Percentiles rank a stretch among this genome's conserved stretches.
phyloP scores from a whole-genome alignment of 2,797 vertebrate species.

The Hirundo rustica region DNA sequence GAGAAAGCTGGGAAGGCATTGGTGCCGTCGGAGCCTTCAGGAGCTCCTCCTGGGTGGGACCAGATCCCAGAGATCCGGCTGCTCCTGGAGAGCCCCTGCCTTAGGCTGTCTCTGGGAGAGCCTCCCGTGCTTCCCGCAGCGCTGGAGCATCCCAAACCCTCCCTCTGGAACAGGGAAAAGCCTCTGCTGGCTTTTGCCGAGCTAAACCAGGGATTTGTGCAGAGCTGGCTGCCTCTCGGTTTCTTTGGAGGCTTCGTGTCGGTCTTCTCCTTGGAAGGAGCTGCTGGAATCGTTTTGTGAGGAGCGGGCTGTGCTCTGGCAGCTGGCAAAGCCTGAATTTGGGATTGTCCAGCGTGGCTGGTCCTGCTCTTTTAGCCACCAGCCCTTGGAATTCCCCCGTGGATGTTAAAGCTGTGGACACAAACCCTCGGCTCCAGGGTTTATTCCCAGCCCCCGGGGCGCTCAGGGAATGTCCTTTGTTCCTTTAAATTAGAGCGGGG shows the following conservation, averaged over 20 bases:
- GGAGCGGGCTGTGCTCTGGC: neutral
- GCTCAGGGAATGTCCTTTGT: neutral
- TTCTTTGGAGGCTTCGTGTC: neutral
- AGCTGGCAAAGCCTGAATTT: rapidly evolving
- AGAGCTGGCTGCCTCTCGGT: neutral
- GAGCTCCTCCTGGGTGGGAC: neutral
- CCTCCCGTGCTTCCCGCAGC: neutral
- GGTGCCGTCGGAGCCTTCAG: neutral
- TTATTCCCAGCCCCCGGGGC: neutral
- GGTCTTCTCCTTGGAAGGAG: neutral
- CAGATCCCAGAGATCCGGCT: neutral
- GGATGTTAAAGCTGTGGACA: neutral
- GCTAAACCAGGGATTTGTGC: neutral
- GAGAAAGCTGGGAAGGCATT: neutral
- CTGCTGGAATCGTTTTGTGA: neutral
- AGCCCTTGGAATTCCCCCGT: neutral
- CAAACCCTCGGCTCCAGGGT: neutral
- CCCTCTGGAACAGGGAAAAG: neutral
- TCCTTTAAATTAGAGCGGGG: neutral
- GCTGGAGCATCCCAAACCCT: neutral
- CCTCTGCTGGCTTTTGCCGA: neutral
- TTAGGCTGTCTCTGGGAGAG: neutral
- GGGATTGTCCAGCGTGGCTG: rapidly evolving
- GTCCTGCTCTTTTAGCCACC: neutral
- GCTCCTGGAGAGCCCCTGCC: neutral